phyloP scores from a whole-genome alignment of 2,888 invertebrate genomes.

The Heliconius cydno region DNA sequence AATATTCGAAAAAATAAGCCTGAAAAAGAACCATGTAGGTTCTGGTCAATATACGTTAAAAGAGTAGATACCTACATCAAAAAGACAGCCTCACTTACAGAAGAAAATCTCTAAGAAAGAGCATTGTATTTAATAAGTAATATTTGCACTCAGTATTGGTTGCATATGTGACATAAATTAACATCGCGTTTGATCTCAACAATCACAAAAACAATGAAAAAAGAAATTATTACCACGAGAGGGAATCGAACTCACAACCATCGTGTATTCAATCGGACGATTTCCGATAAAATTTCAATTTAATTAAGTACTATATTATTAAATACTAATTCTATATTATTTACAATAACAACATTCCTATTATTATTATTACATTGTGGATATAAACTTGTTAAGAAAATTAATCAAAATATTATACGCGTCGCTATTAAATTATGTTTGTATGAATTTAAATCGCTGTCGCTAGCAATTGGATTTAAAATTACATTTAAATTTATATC shows the following conservation, averaged over 20 bases:
- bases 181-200: not conserved
- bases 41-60: no score
- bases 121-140: no score
- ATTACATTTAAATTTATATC: constrained; percentile 6
- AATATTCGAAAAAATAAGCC: no score
- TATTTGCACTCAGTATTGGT: no score
- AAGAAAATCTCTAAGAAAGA: no score
- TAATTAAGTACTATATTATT: no score
- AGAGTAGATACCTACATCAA: no score
- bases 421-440: constrained; percentile 4
- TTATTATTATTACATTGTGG: not conserved
- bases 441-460: constrained; percentile 13
- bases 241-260: not conserved
- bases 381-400: not conserved
- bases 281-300: no score
- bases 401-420: not conserved
- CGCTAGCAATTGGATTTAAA: not conserved
- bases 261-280: not conserved
- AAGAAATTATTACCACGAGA: not conserved
- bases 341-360: not conserved
- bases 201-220: not conserved
- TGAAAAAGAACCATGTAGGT: no score
- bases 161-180: no score
- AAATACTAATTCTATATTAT: not conserved
- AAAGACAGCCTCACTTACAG: no score